Base-by-base conservation (phyloP, 2,888 invertebrate species). In the Agapetus fuscipes region DNA sequence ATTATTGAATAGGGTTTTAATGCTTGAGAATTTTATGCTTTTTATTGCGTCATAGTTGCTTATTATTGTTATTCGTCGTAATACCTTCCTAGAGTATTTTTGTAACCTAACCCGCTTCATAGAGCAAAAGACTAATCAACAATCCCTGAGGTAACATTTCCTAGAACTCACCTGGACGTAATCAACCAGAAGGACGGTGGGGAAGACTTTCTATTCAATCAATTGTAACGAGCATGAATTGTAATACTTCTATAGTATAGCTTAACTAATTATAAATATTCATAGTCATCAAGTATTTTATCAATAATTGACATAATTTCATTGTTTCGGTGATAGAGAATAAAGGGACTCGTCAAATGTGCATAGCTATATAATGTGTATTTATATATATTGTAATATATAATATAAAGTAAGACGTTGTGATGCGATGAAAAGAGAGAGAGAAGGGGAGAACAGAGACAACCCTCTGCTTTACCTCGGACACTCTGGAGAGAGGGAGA, bases 1-100 rank as follows among this genome's bases (percentile, higher is more conserved):
- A 37, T 41, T 25, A 37, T 42, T 37, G n/a, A 36, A 35, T 36
- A 29, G 11, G 38, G 41, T 38, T 29, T 43, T 46, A 38, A 40
- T 38, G 37, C 40, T 43, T 42, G 28, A 29, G 24, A 34, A 28
- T 38, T 38, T 27, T 37, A 38, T 31, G 43, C 40, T 38, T 42
- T 42, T 46, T 30, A 41, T 26, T 32, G 34, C 40, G 32, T 38
- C 28, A 28, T 38, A 43, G 37, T 37, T 27, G 43, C 42, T 46
- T 46, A 38, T 43, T 45, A 41, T 43, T 40, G 40, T 46, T 41
- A 38, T 36, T 36, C 30, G 20, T 9, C 20, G 5, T 9, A 20
- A 20, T 20, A 33, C 28, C 35, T 35, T 12, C 30, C 35, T 35
- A 41, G 25, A 41, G 30, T 40, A 35, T 34, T 20, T 26, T 5